phyloP scores from a whole-genome alignment of 2,888 invertebrate species.

The Catocala sponsa region DNA sequence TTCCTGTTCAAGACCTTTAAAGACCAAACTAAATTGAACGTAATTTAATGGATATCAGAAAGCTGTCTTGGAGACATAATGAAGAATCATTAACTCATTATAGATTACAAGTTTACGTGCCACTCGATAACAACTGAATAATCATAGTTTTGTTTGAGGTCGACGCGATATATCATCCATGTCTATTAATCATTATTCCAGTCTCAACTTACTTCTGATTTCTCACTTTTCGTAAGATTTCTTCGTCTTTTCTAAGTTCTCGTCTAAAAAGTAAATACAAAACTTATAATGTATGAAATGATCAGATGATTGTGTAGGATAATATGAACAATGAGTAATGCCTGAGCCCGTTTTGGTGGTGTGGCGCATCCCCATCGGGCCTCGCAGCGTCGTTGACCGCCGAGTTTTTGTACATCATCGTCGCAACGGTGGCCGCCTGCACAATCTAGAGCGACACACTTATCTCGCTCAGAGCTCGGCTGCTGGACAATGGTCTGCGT shows the following conservation, averaged over 20 bases:
- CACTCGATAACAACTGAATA: background rate
- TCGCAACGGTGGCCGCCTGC: constrained; percentile 64
- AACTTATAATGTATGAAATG: constrained; percentile 1
- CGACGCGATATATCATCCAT: background rate
- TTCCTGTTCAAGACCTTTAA: constrained; percentile 68
- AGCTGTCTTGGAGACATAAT: constrained; percentile 25
- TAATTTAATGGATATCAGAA: constrained; percentile 56
- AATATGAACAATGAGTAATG: constrained; percentile 52
- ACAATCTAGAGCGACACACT: constrained; percentile 75
- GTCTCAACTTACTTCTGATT: background rate
- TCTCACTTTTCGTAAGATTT: background rate
- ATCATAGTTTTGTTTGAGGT: background rate
- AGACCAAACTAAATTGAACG: constrained; percentile 58
- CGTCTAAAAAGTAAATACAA: background rate
- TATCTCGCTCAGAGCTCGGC: constrained; percentile 53
- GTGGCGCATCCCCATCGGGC: constrained; percentile 75
- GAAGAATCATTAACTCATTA: constrained; percentile 1
- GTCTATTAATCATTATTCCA: background rate
- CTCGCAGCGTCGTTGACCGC: constrained; percentile 81
- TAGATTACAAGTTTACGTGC: background rate
- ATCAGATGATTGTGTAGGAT: constrained; percentile 24
- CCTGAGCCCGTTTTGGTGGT: constrained; percentile 55
- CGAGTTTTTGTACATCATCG: constrained; percentile 73
- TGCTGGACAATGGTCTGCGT: constrained; percentile 59
- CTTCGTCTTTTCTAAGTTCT: background rate